These are phyloP conservation scores for Drosophila kepulauana DNA, from an alignment of 1,140 invertebrate species.

Conservation along the genomic window DNA sequence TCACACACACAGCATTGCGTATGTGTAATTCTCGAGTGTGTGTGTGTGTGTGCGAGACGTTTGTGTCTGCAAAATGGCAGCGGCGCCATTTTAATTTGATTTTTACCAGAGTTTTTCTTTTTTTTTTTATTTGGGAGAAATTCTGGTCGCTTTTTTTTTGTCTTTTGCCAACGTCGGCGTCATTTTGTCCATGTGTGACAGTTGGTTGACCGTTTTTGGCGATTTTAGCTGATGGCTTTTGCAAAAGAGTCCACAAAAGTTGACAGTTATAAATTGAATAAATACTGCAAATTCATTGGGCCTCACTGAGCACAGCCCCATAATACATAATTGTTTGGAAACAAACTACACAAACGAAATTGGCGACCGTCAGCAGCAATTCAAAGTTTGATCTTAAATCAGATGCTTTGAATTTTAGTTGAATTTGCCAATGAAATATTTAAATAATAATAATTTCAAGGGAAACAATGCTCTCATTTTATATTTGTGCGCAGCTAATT, in stretches of 20 bases:
- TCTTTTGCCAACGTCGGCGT: conserved; percentile 47
- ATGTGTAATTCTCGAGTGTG: conserved; percentile 1
- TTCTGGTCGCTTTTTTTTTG: conserved; percentile 14
- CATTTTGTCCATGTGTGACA: conserved; percentile 69
- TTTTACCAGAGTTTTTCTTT: conserved; percentile 34
- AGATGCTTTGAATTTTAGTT: neutral
- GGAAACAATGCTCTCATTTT: too few relatives aligned
- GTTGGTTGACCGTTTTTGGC: conserved; percentile 60
- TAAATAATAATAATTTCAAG: too few relatives aligned
- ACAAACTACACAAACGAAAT: conserved; percentile 1
- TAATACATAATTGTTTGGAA: conserved; percentile 18
- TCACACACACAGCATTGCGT: neutral
- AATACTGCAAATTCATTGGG: conserved; percentile 15
- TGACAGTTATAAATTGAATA: conserved; percentile 46
- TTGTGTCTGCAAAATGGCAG: conserved; percentile 44
- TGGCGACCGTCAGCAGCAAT: neutral
- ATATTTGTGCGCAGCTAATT: neutral
- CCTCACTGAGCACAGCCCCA: conserved; percentile 15
- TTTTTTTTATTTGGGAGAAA: conserved; percentile 3
- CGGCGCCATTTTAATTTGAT: conserved; percentile 82
- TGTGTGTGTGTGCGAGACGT: conserved; percentile 20
- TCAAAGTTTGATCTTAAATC: neutral
- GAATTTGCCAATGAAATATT: neutral
- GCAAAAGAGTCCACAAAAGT: conserved; percentile 17
- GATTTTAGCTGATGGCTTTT: conserved; percentile 66